Percentiles rank a stretch among this genome's conserved stretches.
Evolutionary conservation across 2,113 vertebrate species (phyloP).

Genomic region (Gallinago undulata): DNA sequence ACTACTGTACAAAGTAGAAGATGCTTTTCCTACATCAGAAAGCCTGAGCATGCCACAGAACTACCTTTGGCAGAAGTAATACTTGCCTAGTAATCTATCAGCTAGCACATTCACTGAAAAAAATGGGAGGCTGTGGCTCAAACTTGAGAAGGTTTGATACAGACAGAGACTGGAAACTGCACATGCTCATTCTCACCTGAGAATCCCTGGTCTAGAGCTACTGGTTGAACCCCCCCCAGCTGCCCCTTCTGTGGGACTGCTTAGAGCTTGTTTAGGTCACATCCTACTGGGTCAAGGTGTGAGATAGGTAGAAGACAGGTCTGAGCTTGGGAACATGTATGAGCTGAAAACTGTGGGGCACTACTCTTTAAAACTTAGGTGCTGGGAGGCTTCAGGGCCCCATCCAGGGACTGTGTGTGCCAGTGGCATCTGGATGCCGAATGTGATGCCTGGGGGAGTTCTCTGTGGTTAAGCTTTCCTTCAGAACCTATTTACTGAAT

Average conservation of each 20-base stretch:
- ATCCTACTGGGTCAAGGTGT: not conserved
- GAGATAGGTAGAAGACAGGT: not conserved
- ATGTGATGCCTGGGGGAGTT: not conserved
- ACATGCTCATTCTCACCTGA: fast-evolving
- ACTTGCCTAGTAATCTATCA: not conserved
- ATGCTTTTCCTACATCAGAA: not conserved
- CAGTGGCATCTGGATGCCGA: not conserved
- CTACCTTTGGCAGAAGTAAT: not conserved
- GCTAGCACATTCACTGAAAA: not conserved
- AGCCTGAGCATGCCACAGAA: not conserved
- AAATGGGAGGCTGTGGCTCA: not conserved
- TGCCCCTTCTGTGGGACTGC: not conserved
- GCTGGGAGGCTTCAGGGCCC: not conserved
- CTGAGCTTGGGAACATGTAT: not conserved
- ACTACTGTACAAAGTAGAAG: not conserved
- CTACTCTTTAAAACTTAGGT: not conserved
- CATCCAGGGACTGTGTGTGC: not conserved
- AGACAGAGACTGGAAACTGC: not conserved
- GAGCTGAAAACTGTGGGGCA: not conserved
- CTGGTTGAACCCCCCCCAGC: not conserved
- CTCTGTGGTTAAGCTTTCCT: not conserved
- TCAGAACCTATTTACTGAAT: not conserved
- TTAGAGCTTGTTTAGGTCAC: not conserved
- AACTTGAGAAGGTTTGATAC: not conserved
- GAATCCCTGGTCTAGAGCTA: fast-evolving